These are phyloP conservation scores for Hydropsyche betteni DNA, from an alignment of 2,888 invertebrate genomes.

Conservation along the genomic window DNA sequence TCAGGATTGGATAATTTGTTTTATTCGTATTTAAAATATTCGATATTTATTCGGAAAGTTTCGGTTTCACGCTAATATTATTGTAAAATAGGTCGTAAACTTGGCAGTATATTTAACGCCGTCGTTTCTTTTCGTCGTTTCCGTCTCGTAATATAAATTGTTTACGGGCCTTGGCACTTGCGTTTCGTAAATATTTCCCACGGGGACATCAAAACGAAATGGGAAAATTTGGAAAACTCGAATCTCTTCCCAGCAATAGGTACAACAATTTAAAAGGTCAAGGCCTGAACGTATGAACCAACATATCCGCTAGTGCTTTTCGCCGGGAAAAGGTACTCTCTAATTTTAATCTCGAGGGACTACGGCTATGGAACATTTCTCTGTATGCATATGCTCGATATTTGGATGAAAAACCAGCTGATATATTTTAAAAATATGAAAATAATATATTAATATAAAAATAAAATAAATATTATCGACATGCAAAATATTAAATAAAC, in stretches of 20 bases:
- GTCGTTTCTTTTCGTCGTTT: conserved; percentile 30
- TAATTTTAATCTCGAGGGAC: conserved; percentile 13
- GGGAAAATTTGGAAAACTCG: conserved; percentile 39
- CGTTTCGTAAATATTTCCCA: conserved; percentile 39
- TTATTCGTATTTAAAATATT: too few species aligned
- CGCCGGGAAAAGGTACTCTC: conserved; percentile 9
- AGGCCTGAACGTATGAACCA: neutral
- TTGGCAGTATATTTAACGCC: too few species aligned
- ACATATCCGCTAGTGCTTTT: neutral
- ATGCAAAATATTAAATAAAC: too few species aligned
- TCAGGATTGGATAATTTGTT: too few species aligned
- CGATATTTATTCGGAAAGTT: too few species aligned
- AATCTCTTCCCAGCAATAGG: conserved; percentile 42
- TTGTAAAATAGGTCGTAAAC: neutral
- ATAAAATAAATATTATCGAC: too few species aligned
- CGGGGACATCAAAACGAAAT: conserved; percentile 34
- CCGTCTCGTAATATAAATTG: conserved; percentile 35
- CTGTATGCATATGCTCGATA: too few species aligned
- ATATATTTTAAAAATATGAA: too few species aligned
- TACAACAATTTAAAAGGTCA: conserved; percentile 23
- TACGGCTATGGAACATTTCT: neutral
- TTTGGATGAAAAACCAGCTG: too few species aligned
- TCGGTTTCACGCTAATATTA: too few species aligned
- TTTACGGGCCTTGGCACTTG: conserved; percentile 33
- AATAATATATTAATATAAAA: too few species aligned